phyloP scores from a whole-genome alignment of 2,888 invertebrate genomes.

The Pandemis cinnamomeana region DNA sequence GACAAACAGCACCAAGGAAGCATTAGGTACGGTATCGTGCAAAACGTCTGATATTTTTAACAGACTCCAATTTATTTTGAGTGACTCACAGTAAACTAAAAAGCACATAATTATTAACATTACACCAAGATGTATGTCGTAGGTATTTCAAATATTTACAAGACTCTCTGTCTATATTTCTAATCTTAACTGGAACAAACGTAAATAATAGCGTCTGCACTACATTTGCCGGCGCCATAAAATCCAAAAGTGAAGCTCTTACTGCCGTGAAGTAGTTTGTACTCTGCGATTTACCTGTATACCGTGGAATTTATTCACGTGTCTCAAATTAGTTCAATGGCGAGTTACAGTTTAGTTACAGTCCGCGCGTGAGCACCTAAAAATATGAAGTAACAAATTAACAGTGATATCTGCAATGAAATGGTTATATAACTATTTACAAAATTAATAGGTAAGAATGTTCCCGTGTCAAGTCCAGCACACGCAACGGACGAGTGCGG shows the following conservation, averaged over 20 bases:
- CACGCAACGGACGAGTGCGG: no score
- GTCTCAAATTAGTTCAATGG: slow-evolving; percentile 3
- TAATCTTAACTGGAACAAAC: slow-evolving; percentile 49
- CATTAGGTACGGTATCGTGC: background rate
- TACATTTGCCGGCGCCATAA: slow-evolving; percentile 41
- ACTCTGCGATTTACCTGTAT: slow-evolving; percentile 16
- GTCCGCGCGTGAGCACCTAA: no score
- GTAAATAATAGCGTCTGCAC: slow-evolving; percentile 53
- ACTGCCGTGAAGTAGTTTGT: slow-evolving; percentile 18
- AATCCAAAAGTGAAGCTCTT: slow-evolving; percentile 29
- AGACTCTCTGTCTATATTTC: slow-evolving; percentile 52
- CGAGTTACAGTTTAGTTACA: background rate
- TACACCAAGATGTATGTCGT: slow-evolving; percentile 14
- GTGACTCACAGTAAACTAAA: slow-evolving; percentile 9
- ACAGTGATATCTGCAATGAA: no score
- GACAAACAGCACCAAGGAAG: no score
- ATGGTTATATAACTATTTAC: no score
- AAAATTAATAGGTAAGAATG: no score
- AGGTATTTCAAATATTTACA: slow-evolving; percentile 42
- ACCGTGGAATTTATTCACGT: background rate
- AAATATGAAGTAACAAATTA: no score
- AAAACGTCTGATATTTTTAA: background rate
- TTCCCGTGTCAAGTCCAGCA: no score
- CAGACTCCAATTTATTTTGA: background rate
- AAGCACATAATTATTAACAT: slow-evolving; percentile 3